Conservation (phyloP, 2,113 vertebrate species). For the human region DNA sequence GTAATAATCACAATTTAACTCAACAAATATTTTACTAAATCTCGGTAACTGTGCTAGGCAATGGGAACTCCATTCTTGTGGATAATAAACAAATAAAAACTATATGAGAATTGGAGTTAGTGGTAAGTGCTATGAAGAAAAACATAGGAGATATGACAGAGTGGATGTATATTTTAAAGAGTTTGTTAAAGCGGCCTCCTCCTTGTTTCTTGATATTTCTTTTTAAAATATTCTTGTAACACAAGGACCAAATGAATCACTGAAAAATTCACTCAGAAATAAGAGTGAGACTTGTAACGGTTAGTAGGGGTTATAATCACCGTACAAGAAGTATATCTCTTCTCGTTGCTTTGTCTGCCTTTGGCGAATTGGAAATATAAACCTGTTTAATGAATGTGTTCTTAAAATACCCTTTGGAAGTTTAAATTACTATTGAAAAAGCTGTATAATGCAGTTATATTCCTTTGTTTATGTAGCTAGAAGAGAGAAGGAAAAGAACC, state of each 20-base stretch:
- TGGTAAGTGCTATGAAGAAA: neutral
- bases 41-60: neutral
- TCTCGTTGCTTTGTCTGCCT: neutral
- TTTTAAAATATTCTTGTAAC: neutral
- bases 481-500: constrained; percentile 40
- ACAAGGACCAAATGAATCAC: neutral
- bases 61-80: neutral
- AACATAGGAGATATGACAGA: neutral
- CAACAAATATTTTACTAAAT: neutral
- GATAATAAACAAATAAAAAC: neutral
- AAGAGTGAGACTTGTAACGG: neutral
- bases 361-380: constrained; percentile 51
- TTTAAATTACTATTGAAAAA: constrained; percentile 59
- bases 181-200: neutral
- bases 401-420: constrained; percentile 67
- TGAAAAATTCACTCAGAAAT: constrained; percentile 17
- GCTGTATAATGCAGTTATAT: constrained; percentile 46
- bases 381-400: constrained; percentile 57
- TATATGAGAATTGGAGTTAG: neutral
- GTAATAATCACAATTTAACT: neutral
- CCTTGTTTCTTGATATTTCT: neutral
- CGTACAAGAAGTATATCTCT: neutral
- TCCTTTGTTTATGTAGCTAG: constrained; percentile 63
- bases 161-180: neutral
- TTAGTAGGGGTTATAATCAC: constrained; percentile 31